phyloP scores from a whole-genome alignment of 2,113 vertebrate species.

The Rhodinocichla rosea region DNA sequence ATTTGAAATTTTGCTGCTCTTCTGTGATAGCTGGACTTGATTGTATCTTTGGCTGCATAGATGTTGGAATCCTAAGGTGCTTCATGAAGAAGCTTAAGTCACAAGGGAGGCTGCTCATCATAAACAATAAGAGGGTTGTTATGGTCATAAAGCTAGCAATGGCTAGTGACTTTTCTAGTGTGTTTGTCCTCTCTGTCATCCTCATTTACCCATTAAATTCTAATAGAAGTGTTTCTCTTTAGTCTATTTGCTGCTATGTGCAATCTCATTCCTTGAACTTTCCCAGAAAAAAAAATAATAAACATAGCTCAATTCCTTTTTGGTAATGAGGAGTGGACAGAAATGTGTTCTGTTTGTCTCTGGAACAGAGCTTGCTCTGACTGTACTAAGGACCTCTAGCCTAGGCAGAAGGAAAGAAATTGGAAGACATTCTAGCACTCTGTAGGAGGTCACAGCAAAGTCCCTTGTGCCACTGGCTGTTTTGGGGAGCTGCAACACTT shows the following conservation, averaged over 20 bases:
- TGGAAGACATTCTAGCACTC: not conserved
- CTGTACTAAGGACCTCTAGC: not conserved
- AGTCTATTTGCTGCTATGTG: not conserved
- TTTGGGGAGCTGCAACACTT: not conserved
- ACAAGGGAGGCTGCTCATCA: not conserved
- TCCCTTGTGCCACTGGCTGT: accelerated
- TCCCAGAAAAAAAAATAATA: not conserved
- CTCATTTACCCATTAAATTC: not conserved
- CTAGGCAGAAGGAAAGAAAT: not conserved
- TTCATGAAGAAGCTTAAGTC: not conserved
- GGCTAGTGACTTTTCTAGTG: not conserved
- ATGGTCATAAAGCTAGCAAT: not conserved
- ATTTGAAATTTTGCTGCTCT: not conserved
- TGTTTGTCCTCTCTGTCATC: not conserved
- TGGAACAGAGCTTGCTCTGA: not conserved
- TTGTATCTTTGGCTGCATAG: not conserved
- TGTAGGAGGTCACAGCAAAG: not conserved
- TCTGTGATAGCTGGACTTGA: not conserved
- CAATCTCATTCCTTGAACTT: not conserved
- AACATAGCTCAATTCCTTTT: not conserved
- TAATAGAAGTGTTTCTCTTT: not conserved
- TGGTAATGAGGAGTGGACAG: not conserved
- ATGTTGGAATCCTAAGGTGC: not conserved
- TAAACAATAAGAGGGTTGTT: not conserved
- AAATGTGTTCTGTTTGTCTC: not conserved